These are phyloP conservation scores for Globicephala melas DNA, from an alignment of 2,113 vertebrate genomes.

Conservation along the genomic window DNA sequence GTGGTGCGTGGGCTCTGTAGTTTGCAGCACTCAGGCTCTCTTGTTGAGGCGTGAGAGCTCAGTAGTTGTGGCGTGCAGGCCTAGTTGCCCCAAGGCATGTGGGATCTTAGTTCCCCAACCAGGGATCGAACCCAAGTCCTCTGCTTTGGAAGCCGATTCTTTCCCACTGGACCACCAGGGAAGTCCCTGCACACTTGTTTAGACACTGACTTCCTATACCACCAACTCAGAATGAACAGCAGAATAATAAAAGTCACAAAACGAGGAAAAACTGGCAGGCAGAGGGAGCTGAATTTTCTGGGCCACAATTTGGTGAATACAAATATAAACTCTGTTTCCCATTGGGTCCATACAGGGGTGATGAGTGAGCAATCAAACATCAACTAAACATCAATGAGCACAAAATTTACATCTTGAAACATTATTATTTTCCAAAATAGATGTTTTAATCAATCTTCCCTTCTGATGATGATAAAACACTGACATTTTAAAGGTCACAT, in stretches of 20 bases:
- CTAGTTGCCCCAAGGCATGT: too few relatives aligned
- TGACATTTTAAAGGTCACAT: not conserved
- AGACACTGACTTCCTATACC: not conserved
- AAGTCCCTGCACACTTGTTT: not conserved
- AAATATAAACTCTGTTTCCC: not conserved
- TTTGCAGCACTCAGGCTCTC: too few relatives aligned
- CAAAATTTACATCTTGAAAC: not conserved
- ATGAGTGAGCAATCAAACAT: not conserved
- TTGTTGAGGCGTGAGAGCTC: too few relatives aligned
- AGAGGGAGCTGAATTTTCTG: not conserved
- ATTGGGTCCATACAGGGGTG: not conserved
- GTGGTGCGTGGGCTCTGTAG: too few relatives aligned
- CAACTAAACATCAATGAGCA: not conserved
- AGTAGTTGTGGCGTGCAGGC: too few relatives aligned
- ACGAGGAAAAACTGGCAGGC: not conserved
- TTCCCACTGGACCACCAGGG: too few relatives aligned
- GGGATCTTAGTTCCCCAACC: too few relatives aligned
- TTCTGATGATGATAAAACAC: not conserved
- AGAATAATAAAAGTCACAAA: not conserved
- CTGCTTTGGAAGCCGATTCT: too few relatives aligned
- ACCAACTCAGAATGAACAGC: not conserved
- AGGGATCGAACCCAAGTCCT: too few relatives aligned
- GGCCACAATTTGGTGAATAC: not conserved
- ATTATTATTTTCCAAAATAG: constrained; percentile 16
- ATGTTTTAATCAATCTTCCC: not conserved